Percentiles rank a stretch among this genome's conserved stretches.
Conservation (phyloP, 2,888 invertebrate species). For the Geotrupes spiniger region DNA sequence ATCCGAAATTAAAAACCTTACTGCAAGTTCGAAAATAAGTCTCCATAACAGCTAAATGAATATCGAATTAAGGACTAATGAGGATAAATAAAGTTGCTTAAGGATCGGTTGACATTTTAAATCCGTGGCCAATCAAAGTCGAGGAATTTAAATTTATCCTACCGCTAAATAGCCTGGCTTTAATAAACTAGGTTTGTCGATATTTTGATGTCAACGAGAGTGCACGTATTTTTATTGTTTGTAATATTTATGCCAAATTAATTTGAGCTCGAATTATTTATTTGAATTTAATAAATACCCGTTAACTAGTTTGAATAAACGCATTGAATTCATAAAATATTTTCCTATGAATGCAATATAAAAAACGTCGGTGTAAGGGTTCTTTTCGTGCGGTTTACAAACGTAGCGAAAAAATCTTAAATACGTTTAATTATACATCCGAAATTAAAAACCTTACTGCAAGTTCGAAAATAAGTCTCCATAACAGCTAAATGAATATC, state of each 20-base stretch:
- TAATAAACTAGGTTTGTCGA: too few relatives aligned
- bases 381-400: constrained; percentile 14
- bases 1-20: constrained; percentile 26
- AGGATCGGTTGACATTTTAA: too few relatives aligned
- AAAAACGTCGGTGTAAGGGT: constrained; percentile 7
- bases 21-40: constrained; percentile 23
- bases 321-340: constrained; percentile 4
- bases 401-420: constrained; percentile 22
- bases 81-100: too few relatives aligned
- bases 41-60: constrained; percentile 30
- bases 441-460: constrained; percentile 26
- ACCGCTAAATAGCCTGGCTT: too few relatives aligned
- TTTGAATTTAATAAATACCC: too few relatives aligned
- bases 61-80: constrained; percentile 31
- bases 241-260: too few relatives aligned
- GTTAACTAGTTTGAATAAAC: too few relatives aligned
- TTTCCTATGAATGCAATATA: constrained; percentile 5
- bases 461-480: constrained; percentile 23
- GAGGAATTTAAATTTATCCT: too few relatives aligned
- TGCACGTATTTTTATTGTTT: too few relatives aligned
- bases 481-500: constrained; percentile 31
- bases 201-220: too few relatives aligned
- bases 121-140: too few relatives aligned
- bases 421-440: constrained; percentile 27
- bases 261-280: too few relatives aligned